These are phyloP conservation scores for Drosophila biarmipes DNA, from an alignment of 1,140 invertebrate genomes.

Conservation along the genomic window DNA sequence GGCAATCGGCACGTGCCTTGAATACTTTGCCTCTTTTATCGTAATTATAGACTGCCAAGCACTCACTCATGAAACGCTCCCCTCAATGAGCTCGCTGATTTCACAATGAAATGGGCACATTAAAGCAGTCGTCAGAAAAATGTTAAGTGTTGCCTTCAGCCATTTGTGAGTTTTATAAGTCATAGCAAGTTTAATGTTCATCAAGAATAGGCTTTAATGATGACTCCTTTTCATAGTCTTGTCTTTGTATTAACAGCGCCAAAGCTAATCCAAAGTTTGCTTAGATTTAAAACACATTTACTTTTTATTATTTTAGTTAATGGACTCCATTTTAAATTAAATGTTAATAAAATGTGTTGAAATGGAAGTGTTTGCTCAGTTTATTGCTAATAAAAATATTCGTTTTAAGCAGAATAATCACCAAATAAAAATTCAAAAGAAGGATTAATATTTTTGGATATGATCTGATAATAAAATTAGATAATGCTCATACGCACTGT, in stretches of 20 bases:
- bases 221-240: neutral
- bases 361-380: neutral
- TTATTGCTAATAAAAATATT: neutral
- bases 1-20: constrained; percentile 13
- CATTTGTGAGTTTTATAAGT: constrained; percentile 9
- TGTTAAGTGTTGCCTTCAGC: constrained; percentile 12
- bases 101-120: constrained; percentile 10
- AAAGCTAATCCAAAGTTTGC: neutral
- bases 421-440: no score
- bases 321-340: neutral
- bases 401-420: no score
- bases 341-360: neutral
- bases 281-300: neutral
- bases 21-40: constrained; percentile 32
- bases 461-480: no score
- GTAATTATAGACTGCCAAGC: constrained; percentile 22
- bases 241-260: neutral
- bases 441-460: neutral
- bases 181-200: neutral
- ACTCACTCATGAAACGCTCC: constrained; percentile 28
- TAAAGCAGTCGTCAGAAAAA: constrained; percentile 5
- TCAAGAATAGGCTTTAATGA: neutral
- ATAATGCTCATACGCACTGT: constrained; percentile 4
- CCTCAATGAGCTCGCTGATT: constrained; percentile 21
- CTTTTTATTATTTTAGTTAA: neutral